These are phyloP conservation scores for Eristalis arbustorum DNA, from an alignment of 2,888 invertebrate species.

Conservation along the genomic window DNA sequence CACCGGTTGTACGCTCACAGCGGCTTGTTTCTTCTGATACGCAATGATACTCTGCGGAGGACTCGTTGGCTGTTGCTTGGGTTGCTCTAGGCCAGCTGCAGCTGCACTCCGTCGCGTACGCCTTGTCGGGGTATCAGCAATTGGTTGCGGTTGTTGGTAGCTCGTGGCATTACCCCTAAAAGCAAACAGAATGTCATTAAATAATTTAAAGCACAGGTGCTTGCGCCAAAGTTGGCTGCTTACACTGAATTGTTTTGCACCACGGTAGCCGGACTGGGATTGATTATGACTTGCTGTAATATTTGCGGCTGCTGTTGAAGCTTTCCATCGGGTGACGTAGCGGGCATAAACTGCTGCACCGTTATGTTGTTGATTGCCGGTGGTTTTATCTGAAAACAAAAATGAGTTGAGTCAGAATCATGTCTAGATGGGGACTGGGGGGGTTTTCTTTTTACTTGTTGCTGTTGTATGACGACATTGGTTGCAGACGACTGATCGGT, in stretches of 20 bases:
- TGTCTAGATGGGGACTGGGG: not conserved
- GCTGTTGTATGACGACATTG: conserved; percentile 45
- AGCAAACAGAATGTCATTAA: conserved; percentile 13
- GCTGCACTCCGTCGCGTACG: conserved; percentile 62
- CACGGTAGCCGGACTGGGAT: conserved; percentile 37
- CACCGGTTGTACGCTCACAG: conserved; percentile 34
- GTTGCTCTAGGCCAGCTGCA: conserved; percentile 29
- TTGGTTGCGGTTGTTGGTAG: conserved; percentile 52
- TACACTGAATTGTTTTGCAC: conserved; percentile 65
- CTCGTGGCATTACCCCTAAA: conserved; percentile 39
- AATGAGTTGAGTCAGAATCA: not conserved
- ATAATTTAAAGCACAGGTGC: not conserved
- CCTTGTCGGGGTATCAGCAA: conserved; percentile 50
- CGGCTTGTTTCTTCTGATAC: conserved; percentile 65
- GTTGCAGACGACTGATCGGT: conserved; percentile 36
- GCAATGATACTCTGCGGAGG: conserved; percentile 67
- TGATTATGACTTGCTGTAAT: conserved; percentile 63
- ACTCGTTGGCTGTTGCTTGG: conserved; percentile 50
- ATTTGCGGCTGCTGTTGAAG: conserved; percentile 67
- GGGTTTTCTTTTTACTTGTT: conserved; percentile 27
- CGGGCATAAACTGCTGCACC: conserved; percentile 56
- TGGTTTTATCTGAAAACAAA: conserved; percentile 54
- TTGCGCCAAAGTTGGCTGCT: conserved; percentile 5
- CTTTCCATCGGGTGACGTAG: conserved; percentile 55
- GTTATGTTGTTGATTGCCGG: conserved; percentile 58